phyloP scores from a whole-genome alignment of 2,113 vertebrate species.

The Gallinago jamesoni region DNA sequence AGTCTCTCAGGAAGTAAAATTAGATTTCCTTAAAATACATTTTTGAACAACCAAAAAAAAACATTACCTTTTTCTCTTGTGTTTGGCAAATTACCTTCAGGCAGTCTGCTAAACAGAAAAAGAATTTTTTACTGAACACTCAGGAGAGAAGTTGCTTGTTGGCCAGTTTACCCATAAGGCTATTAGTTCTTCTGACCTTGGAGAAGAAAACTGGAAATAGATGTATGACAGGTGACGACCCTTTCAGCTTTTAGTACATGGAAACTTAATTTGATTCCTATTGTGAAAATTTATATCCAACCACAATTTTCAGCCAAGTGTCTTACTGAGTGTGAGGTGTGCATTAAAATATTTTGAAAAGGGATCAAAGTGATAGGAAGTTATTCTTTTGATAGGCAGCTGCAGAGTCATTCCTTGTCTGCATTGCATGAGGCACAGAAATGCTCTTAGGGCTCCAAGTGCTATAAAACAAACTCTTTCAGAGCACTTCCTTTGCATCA shows the following conservation, averaged over 20 bases:
- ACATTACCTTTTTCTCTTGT: background rate
- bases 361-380: background rate
- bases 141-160: background rate
- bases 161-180: background rate
- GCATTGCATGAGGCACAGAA: background rate
- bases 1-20: slow-evolving; percentile 14
- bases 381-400: background rate
- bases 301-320: background rate
- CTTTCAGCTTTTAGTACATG: background rate
- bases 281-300: background rate
- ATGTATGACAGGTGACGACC: background rate
- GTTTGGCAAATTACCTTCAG: background rate
- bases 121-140: background rate
- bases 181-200: slow-evolving; percentile 20
- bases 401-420: background rate
- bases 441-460: background rate
- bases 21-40: slow-evolving; percentile 19
- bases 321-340: background rate
- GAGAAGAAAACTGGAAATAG: background rate
- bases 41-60: background rate
- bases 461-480: background rate
- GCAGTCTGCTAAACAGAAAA: background rate
- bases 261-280: background rate
- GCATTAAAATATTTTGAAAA: background rate
- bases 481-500: background rate